These are phyloP conservation scores for Ataeniobius toweri DNA, from an alignment of 2,797 vertebrate genomes.

Conservation along the genomic window DNA sequence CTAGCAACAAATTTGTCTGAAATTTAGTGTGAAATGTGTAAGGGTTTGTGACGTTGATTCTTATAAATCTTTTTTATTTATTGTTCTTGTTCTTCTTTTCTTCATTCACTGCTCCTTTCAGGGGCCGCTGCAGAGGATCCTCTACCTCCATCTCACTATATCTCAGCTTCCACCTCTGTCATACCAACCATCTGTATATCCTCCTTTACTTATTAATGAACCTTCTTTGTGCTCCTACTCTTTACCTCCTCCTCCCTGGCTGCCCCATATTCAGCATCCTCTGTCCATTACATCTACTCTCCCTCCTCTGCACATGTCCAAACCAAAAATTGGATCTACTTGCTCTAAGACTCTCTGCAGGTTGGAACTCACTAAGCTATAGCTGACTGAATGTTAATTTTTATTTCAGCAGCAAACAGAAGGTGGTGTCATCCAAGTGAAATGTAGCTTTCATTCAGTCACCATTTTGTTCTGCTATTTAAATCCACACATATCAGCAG, in stretches of 20 bases:
- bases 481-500: constrained; percentile 2
- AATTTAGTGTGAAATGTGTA: too few relatives aligned
- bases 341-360: neutral
- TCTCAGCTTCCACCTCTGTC: neutral
- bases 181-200: neutral
- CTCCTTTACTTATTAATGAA: neutral
- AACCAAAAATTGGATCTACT: neutral
- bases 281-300: neutral
- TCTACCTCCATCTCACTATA: neutral
- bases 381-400: neutral
- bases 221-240: neutral
- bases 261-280: neutral
- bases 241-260: neutral
- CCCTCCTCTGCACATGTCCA: neutral
- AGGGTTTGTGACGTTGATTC: too few relatives aligned
- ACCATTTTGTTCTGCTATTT: neutral
- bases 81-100: neutral
- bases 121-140: neutral
- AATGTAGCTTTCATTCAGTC: neutral
- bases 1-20: too few relatives aligned
- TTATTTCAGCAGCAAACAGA: constrained; percentile 1
- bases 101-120: neutral
- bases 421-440: neutral
- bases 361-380: neutral
- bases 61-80: too few relatives aligned